These are phyloP conservation scores for Uria aalge DNA, from an alignment of 2,113 vertebrate genomes.

Conservation along the genomic window DNA sequence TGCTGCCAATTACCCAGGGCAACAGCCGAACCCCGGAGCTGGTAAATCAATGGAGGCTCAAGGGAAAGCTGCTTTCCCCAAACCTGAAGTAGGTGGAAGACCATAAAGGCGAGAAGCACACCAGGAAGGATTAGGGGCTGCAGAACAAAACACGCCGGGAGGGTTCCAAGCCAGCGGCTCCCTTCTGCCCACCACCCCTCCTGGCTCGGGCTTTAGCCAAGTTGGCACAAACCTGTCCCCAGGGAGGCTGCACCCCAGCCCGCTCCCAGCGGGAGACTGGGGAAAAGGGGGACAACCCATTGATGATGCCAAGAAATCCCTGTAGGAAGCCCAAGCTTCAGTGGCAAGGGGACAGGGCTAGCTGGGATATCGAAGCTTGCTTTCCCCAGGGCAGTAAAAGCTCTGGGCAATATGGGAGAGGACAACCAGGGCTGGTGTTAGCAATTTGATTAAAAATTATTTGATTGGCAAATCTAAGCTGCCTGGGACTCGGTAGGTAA, in stretches of 20 bases:
- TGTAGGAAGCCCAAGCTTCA: neutral
- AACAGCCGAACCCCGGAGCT: neutral
- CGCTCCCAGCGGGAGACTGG: fast-evolving
- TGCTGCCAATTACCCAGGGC: slow-evolving; percentile 57
- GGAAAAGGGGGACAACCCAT: neutral
- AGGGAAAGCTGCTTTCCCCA: slow-evolving; percentile 26
- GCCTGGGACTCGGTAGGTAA: slow-evolving; percentile 18
- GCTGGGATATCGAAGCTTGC: neutral
- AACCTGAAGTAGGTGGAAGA: slow-evolving; percentile 19
- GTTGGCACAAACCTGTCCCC: neutral
- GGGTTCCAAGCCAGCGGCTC: neutral
- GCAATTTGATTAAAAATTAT: slow-evolving; percentile 19
- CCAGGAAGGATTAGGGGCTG: slow-evolving; percentile 13
- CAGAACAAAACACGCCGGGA: neutral
- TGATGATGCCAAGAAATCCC: neutral
- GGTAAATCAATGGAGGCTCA: slow-evolving; percentile 23
- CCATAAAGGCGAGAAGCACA: neutral
- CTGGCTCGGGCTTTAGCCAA: neutral
- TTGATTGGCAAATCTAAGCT: slow-evolving; percentile 56
- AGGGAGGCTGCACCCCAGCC: neutral
- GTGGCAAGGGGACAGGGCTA: fast-evolving
- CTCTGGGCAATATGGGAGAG: neutral
- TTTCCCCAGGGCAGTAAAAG: neutral
- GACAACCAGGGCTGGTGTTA: neutral
- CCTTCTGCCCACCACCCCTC: neutral